A percentile compares a stretch with the other conserved stretches of the same genome.
These are phyloP conservation scores for Otolemur garnettii DNA, from an alignment of 2,113 vertebrate genomes.

Conservation along the genomic window DNA sequence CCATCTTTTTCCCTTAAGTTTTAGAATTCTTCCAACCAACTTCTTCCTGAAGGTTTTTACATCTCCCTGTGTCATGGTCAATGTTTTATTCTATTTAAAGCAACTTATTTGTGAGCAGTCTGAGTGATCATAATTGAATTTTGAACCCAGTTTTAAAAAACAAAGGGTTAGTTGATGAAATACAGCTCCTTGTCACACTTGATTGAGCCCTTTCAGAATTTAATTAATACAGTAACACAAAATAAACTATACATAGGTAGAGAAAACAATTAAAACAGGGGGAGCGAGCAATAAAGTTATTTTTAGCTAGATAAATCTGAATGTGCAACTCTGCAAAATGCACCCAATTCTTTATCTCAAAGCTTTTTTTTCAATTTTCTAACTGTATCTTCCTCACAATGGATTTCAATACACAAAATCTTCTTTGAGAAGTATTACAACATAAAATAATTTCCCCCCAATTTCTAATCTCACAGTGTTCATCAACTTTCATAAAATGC, in stretches of 20 bases:
- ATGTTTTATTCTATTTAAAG: constrained; percentile 38
- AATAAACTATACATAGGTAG: constrained; percentile 39
- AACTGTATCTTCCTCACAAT: background rate
- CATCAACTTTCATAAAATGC: constrained; percentile 33
- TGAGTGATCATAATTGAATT: constrained; percentile 54
- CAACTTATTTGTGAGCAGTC: background rate
- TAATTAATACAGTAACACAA: background rate
- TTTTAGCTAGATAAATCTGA: constrained; percentile 38
- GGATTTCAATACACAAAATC: constrained; percentile 8
- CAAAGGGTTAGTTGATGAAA: constrained; percentile 25
- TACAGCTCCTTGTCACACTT: background rate
- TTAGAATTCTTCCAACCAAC: constrained; percentile 54
- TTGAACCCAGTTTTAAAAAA: constrained; percentile 51
- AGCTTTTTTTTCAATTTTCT: constrained; percentile 26
- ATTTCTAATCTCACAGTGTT: constrained; percentile 48
- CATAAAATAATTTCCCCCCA: background rate
- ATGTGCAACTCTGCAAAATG: background rate
- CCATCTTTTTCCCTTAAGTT: background rate
- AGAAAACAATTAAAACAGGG: background rate
- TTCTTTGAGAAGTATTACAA: constrained; percentile 6
- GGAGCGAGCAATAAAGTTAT: background rate
- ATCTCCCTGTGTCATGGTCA: background rate
- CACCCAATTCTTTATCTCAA: background rate
- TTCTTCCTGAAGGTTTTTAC: constrained; percentile 17
- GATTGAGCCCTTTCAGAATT: constrained; percentile 27